These are phyloP conservation scores for Smutsia temminckii DNA, from an alignment of 2,797 vertebrate genomes.

Conservation along the genomic window DNA sequence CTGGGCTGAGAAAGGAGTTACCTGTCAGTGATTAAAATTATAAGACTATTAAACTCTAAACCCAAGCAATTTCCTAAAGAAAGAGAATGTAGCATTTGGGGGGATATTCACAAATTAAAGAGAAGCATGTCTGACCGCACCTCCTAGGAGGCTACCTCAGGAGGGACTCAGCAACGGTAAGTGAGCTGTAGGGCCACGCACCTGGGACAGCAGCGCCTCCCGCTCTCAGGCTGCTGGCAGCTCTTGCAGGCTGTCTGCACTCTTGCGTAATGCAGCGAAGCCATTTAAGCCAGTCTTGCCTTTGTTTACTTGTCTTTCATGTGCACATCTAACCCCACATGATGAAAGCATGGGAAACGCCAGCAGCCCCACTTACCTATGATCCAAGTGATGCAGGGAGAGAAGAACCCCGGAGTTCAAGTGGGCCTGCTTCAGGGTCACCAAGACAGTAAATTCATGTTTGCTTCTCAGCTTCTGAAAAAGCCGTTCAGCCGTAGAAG, in stretches of 20 bases:
- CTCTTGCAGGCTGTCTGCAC: slow-evolving; percentile 10
- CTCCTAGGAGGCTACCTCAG: neutral
- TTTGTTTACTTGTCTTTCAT: slow-evolving; percentile 26
- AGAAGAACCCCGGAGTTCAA: slow-evolving; percentile 98
- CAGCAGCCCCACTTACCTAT: slow-evolving; percentile 87
- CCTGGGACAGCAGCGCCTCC: neutral
- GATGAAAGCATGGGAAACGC: neutral
- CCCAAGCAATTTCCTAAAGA: neutral
- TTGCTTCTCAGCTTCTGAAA: slow-evolving; percentile 96
- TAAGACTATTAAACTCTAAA: slow-evolving; percentile 35
- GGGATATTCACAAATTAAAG: neutral
- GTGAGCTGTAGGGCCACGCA: no score
- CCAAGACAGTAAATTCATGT: slow-evolving; percentile 95
- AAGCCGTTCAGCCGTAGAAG: slow-evolving; percentile 89
- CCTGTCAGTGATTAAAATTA: neutral
- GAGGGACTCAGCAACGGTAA: neutral
- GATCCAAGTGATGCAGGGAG: slow-evolving; percentile 95
- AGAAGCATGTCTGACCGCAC: neutral
- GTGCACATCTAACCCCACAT: slow-evolving; percentile 17
- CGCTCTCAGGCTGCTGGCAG: neutral
- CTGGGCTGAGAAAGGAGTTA: neutral
- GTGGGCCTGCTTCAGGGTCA: slow-evolving; percentile 93
- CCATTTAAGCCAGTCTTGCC: slow-evolving; percentile 20
- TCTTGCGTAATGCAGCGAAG: slow-evolving; percentile 42
- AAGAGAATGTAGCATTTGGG: neutral